Percentiles rank a stretch among this genome's conserved stretches.
phyloP scores from a whole-genome alignment of 1,140 invertebrate genomes.

The Leptoteleia sp. region DNA sequence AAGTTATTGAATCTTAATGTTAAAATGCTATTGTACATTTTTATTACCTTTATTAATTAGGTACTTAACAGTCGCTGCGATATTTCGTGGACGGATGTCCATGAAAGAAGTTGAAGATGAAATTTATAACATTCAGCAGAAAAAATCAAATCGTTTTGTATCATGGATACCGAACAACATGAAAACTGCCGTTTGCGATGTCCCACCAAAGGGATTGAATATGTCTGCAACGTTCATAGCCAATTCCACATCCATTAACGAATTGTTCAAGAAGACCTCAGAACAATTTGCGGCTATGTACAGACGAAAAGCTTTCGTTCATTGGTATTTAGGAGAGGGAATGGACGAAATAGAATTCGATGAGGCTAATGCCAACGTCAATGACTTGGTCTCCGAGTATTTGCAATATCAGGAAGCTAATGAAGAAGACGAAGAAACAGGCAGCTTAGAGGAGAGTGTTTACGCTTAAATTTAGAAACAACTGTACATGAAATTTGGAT shows the following conservation, averaged over 20 bases:
- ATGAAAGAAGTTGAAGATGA: constrained; percentile 92
- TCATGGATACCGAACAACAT: constrained; percentile 85
- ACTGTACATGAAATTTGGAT: no score
- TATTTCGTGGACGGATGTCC: constrained; percentile 86
- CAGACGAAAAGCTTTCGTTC: constrained; percentile 86
- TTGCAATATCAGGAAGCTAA: constrained; percentile 78
- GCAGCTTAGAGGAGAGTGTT: no score
- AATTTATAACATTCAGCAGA: constrained; percentile 86
- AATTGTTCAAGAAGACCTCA: constrained; percentile 84
- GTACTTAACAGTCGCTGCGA: constrained; percentile 87
- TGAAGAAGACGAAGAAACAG: neutral
- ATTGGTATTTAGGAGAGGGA: constrained; percentile 88
- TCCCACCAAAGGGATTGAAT: constrained; percentile 83
- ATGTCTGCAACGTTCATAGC: constrained; percentile 83
- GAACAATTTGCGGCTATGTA: constrained; percentile 87
- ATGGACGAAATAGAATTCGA: constrained; percentile 85
- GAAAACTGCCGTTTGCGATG: constrained; percentile 85
- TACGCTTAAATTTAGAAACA: no score
- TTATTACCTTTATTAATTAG: neutral
- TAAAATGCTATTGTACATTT: no score
- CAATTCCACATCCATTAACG: constrained; percentile 84
- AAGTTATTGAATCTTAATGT: no score
- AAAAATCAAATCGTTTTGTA: constrained; percentile 85
- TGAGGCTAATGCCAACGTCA: constrained; percentile 84
- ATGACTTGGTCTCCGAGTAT: constrained; percentile 83